A percentile compares a stretch with the other conserved stretches of the same genome.
Conservation (phyloP, 2,113 vertebrate genomes). For the Phrynosoma blainvillii region DNA sequence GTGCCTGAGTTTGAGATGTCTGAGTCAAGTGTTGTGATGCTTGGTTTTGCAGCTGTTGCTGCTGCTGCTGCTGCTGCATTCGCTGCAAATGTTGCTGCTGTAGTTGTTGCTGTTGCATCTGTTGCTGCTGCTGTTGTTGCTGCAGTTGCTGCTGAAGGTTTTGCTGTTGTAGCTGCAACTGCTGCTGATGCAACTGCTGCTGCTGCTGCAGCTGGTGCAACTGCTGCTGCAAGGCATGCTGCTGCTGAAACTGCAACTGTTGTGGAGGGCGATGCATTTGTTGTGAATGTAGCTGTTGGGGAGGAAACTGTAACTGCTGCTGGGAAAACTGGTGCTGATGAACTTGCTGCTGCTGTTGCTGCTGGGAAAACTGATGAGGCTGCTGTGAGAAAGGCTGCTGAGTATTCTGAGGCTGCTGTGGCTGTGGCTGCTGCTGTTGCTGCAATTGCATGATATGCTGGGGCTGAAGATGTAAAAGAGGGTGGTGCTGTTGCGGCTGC, state of each 20-base stretch:
- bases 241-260: constrained; percentile 73
- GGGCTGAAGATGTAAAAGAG: constrained; percentile 82
- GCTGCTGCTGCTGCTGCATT: constrained; percentile 76
- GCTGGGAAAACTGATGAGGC: constrained; percentile 78
- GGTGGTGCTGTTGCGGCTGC: constrained; percentile 73
- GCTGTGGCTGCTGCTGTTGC: constrained; percentile 68
- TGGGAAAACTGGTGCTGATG: constrained; percentile 77
- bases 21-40: constrained; percentile 66
- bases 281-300: constrained; percentile 79
- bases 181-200: constrained; percentile 79
- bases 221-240: constrained; percentile 66
- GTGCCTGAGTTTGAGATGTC: constrained; percentile 62
- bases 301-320: constrained; percentile 78
- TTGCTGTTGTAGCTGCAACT: constrained; percentile 78
- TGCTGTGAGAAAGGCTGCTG: constrained; percentile 75
- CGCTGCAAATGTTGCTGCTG: constrained; percentile 80
- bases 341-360: constrained; percentile 72
- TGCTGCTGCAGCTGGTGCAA: constrained; percentile 79
- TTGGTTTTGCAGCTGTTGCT: constrained; percentile 72
- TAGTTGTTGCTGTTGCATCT: constrained; percentile 75
- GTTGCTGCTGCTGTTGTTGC: constrained; percentile 80
- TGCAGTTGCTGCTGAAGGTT: constrained; percentile 83
- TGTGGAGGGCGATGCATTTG: constrained; percentile 76
- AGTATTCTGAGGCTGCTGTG: constrained; percentile 76
- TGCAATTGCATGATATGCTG: constrained; percentile 76